Evolutionary conservation across 2,888 invertebrate species (phyloP).

Genomic region (Sphaerophoria rueppellii): DNA sequence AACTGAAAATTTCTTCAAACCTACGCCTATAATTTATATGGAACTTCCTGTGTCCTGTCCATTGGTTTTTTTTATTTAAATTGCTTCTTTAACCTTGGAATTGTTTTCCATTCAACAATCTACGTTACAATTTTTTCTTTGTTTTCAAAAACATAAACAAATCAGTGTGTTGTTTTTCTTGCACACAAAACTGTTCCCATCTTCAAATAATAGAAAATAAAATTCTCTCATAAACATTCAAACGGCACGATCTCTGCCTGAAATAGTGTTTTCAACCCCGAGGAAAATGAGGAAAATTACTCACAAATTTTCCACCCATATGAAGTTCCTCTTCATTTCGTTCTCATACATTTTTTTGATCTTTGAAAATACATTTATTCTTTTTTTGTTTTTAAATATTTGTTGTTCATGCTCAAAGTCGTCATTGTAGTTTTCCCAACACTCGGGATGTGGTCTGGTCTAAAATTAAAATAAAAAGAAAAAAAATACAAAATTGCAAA

Average conservation of each 20-base stretch:
- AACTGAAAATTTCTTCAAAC: no score
- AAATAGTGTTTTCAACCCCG: slow-evolving; percentile 18
- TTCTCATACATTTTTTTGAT: not conserved
- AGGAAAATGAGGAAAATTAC: slow-evolving; percentile 26
- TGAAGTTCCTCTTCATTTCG: slow-evolving; percentile 16
- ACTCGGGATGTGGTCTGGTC: slow-evolving; percentile 53
- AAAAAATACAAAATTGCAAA: slow-evolving; percentile 12
- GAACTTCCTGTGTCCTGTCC: no score
- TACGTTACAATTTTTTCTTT: no score
- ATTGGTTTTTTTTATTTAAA: no score
- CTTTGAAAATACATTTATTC: not conserved
- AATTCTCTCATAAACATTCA: not conserved
- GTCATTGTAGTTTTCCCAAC: slow-evolving; percentile 57
- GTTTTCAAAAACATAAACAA: no score
- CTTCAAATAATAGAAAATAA: no score
- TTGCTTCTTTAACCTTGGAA: no score
- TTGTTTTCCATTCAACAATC: no score
- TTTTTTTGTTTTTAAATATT: slow-evolving; percentile 28
- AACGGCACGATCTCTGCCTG: slow-evolving; percentile 19
- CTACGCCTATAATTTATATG: no score
- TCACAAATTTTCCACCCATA: slow-evolving; percentile 25
- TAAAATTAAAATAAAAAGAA: slow-evolving; percentile 58
- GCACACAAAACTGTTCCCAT: no score
- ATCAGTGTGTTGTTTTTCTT: no score
- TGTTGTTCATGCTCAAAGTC: slow-evolving; percentile 47